Percentiles rank a stretch among this genome's conserved stretches.
These are phyloP conservation scores for Philaethria dido DNA, from an alignment of 2,888 invertebrate genomes.

Conservation along the genomic window DNA sequence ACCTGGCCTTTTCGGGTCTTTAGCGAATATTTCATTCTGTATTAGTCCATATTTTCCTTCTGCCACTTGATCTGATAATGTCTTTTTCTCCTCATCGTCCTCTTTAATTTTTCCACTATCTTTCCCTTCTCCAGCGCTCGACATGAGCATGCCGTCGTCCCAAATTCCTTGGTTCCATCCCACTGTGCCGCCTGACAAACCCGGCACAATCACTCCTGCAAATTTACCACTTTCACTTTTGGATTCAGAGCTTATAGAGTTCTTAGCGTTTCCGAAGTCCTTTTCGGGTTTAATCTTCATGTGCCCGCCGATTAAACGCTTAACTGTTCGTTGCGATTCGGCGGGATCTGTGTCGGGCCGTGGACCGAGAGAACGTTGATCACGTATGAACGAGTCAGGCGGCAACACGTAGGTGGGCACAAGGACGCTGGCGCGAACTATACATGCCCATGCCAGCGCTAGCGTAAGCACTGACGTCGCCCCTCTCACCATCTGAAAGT, in stretches of 20 bases:
- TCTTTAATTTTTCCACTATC: constrained; percentile 73
- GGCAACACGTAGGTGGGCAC: constrained; percentile 82
- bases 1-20: constrained; percentile 89
- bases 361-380: constrained; percentile 74
- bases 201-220: constrained; percentile 68
- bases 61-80: constrained; percentile 93
- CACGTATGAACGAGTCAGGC: constrained; percentile 81
- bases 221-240: constrained; percentile 75
- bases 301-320: constrained; percentile 88
- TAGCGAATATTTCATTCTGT: constrained; percentile 91
- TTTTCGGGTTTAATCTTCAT: constrained; percentile 79
- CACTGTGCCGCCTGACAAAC: constrained; percentile 78
- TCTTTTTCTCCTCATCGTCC: constrained; percentile 90
- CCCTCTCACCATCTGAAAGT: constrained; percentile 84
- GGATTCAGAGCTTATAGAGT: constrained; percentile 65
- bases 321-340: constrained; percentile 83
- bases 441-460: constrained; percentile 77
- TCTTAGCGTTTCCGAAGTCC: constrained; percentile 71
- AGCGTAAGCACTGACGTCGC: constrained; percentile 77
- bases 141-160: constrained; percentile 87
- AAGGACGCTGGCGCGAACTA: constrained; percentile 72
- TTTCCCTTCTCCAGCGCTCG: constrained; percentile 88
- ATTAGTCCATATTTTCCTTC: constrained; percentile 96
- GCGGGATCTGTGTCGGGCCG: constrained; percentile 62
- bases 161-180: constrained; percentile 83